phyloP scores from a whole-genome alignment of 1,140 invertebrate genomes.

The Drosophila obscura region DNA sequence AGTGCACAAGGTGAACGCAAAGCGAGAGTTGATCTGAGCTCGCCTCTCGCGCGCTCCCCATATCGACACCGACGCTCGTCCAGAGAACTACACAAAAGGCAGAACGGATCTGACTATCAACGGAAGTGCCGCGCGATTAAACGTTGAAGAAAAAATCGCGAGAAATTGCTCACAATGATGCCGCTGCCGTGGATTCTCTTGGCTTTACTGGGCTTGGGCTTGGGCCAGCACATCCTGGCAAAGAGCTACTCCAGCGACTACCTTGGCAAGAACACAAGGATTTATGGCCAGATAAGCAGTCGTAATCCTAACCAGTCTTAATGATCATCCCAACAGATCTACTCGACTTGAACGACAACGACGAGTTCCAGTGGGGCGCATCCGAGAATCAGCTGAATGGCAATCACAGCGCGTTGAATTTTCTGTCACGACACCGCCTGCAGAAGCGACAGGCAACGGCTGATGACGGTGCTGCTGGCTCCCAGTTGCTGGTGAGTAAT shows the following conservation, averaged over 20 bases:
- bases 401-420: slow-evolving; percentile 31
- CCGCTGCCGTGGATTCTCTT: slow-evolving; percentile 18
- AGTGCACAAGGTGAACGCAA: slow-evolving; percentile 45
- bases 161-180: slow-evolving; percentile 39
- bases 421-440: slow-evolving; percentile 64
- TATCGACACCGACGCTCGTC: slow-evolving; percentile 17
- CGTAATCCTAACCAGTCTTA: neutral
- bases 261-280: slow-evolving; percentile 36
- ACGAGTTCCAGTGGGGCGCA: slow-evolving; percentile 74
- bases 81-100: slow-evolving; percentile 16
- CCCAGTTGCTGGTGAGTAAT: slow-evolving; percentile 56
- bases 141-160: slow-evolving; percentile 22
- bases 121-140: slow-evolving; percentile 69
- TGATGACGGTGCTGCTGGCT: too few species aligned
- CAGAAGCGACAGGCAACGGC: slow-evolving; percentile 59
- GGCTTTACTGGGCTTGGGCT: slow-evolving; percentile 15
- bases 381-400: slow-evolving; percentile 50
- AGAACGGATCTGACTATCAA: slow-evolving; percentile 24
- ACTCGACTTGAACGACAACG: slow-evolving; percentile 72
- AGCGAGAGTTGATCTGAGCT: slow-evolving; percentile 24
- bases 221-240: neutral
- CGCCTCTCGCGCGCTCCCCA: neutral
- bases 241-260: slow-evolving; percentile 48
- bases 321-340: slow-evolving; percentile 50
- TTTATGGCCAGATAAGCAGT: neutral